Evolutionary conservation across 2,888 invertebrate species (phyloP), one percentile per base, ranked within the genome.

Genomic region (Boloria selene): DNA sequence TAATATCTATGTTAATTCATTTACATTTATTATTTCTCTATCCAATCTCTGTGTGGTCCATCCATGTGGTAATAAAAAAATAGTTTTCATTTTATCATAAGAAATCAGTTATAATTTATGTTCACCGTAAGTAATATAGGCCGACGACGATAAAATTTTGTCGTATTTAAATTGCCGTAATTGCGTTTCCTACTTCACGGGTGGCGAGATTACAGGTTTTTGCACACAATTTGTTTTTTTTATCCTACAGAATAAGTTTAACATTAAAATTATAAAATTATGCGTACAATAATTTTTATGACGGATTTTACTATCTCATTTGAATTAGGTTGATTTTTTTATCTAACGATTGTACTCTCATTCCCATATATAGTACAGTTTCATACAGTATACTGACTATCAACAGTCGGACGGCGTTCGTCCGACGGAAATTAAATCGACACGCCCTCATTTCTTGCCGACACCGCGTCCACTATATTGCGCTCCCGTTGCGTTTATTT

Each of bases 351-450:
- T 44, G 44, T 56, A 56, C 50, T 65, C 50, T 52, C n/a, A 53
- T 68, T 55, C 51, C 38, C 56, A 58, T 67, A 68, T 56, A 65
- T 55, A 61, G 52, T 55, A 56, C 54, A 54, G 54, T 58, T 67
- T 67, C 67, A 64, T 64, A 61, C 61, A 54, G 61, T 61, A 59
- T 47, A 56, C 50, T 50, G 63, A 67, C 70, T 72, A 75, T 75
- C 73, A 68, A 66, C 67, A 59, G 63, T 67, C 65, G 73, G 68
- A 61, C 72, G 70, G 64, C 71, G 72, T 76, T n/a, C 71, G 77
- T 72, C 73, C 74, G 77, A 75, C 83, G 83, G 84, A 85, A 82
- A 84, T 84, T 84, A 81, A 81, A 81, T 80, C 75, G 82, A 74
- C 81, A 80, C 83, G 80, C 83, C 83, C 81, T 78, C 78, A 74